Evolutionary conservation across 35 echinoderm and acorn worm species (phyloP).

Genomic region (Ophioderma brevispina): DNA sequence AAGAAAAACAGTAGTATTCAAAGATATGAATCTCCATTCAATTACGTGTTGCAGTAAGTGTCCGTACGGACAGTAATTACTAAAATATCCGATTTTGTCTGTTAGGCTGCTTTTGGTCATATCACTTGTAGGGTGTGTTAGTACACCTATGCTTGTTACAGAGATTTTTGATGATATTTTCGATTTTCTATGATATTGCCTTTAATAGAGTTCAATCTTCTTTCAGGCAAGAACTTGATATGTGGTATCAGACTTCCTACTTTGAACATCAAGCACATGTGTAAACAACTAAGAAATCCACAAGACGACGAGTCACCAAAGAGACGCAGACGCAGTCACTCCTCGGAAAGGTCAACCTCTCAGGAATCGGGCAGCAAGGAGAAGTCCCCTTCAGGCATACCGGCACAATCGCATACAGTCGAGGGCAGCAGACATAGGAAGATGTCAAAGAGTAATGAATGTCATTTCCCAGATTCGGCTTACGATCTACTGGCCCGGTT

Average conservation of each 20-base stretch:
- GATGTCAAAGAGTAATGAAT: not conserved
- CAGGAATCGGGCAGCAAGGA: not conserved
- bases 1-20: too few species aligned
- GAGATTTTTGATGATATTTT: not conserved
- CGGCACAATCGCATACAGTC: not conserved
- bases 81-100: too few species aligned
- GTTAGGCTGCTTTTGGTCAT: too few species aligned
- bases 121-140: too few species aligned
- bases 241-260: slow-evolving; percentile 65
- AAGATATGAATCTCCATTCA: too few species aligned
- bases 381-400: not conserved
- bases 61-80: too few species aligned
- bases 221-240: slow-evolving; percentile 78
- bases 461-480: slow-evolving; percentile 69
- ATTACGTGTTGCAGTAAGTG: too few species aligned
- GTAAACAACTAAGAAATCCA: slow-evolving; percentile 54
- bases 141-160: too few species aligned
- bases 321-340: not conserved
- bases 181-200: not conserved
- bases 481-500: slow-evolving; percentile 68
- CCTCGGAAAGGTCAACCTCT: not conserved
- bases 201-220: not conserved
- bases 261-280: slow-evolving; percentile 82
- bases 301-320: not conserved
- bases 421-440: slow-evolving; percentile 7